Conservation (phyloP, 2,797 vertebrate species). For the Gymnopithys bicolor region DNA sequence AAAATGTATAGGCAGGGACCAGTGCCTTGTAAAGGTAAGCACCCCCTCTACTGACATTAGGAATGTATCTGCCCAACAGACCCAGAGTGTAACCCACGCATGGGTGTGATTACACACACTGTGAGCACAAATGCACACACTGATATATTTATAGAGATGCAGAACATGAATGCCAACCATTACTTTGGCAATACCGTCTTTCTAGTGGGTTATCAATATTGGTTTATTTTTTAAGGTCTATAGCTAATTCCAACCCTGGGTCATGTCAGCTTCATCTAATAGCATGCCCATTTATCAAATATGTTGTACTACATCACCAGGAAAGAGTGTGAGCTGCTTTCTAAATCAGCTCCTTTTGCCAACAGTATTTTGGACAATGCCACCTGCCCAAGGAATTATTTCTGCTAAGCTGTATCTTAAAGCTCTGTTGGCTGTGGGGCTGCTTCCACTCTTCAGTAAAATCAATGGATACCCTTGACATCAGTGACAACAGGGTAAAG, state of each 20-base stretch:
- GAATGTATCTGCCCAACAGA: not conserved
- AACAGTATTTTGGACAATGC: conserved; percentile 43
- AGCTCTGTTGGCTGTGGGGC: not conserved
- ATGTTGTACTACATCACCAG: not conserved
- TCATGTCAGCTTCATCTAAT: not conserved
- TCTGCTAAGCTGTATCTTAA: conserved; percentile 28
- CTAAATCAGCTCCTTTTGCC: conserved; percentile 24
- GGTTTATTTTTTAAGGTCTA: conserved; percentile 2
- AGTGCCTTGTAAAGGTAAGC: conserved; percentile 1
- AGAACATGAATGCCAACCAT: not conserved
- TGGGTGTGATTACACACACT: not conserved
- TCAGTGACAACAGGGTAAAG: conserved; percentile 14
- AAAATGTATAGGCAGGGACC: not conserved
- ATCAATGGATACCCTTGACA: conserved; percentile 49
- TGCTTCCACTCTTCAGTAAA: conserved; percentile 40
- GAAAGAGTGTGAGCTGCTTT: conserved; percentile 13
- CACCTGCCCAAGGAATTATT: conserved; percentile 26
- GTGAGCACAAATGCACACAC: not conserved
- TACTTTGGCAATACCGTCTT: not conserved
- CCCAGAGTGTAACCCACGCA: not conserved
- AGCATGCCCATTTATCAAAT: not conserved
- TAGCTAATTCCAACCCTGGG: not conserved
- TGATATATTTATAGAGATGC: not conserved
- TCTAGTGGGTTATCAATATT: not conserved
- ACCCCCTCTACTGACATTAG: conserved; percentile 23